Percentiles rank a stretch among this genome's conserved stretches.
Evolutionary conservation across 2,888 invertebrate species (phyloP).

Genomic region (Mamestra brassicae): DNA sequence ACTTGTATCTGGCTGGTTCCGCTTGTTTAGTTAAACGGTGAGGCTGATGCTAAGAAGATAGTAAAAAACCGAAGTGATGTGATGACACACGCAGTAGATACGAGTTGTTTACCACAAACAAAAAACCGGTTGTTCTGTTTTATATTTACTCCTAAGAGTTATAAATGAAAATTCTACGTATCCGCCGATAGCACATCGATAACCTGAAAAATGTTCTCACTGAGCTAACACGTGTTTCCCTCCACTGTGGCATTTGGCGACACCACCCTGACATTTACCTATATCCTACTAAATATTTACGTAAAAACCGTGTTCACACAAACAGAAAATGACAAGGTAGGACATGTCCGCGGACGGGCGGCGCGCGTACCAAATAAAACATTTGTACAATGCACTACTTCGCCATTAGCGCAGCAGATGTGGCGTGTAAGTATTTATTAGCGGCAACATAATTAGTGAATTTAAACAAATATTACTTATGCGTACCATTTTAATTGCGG

Average conservation of each 20-base stretch:
- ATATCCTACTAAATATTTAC: slow-evolving; percentile 64
- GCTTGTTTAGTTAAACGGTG: slow-evolving; percentile 37
- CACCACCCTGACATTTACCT: slow-evolving; percentile 51
- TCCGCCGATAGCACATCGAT: slow-evolving; percentile 1
- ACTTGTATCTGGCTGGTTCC: slow-evolving; percentile 33
- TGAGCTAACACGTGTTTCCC: slow-evolving; percentile 35
- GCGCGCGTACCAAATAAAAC: slow-evolving; percentile 83
- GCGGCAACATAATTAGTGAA: slow-evolving; percentile 87
- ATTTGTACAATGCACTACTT: slow-evolving; percentile 80
- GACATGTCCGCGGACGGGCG: slow-evolving; percentile 64
- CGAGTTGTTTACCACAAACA: slow-evolving; percentile 3
- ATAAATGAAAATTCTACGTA: slow-evolving; percentile 5
- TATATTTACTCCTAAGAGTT: not conserved
- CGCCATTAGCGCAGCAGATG: slow-evolving; percentile 86
- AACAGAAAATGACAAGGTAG: slow-evolving; percentile 83
- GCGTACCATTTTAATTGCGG: slow-evolving; percentile 87
- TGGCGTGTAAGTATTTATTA: slow-evolving; percentile 88
- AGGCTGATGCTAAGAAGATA: slow-evolving; percentile 9
- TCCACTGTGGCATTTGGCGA: slow-evolving; percentile 48
- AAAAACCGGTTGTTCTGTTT: slow-evolving; percentile 7
- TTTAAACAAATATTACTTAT: slow-evolving; percentile 89
- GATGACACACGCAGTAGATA: slow-evolving; percentile 12
- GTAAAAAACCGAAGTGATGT: slow-evolving; percentile 10
- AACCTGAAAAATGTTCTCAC: slow-evolving; percentile 13
- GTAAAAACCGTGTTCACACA: slow-evolving; percentile 76